Evolutionary conservation across 2,113 vertebrate species (phyloP), one percentile per base, ranked within the genome.

Genomic region (Carlito syrichta): DNA sequence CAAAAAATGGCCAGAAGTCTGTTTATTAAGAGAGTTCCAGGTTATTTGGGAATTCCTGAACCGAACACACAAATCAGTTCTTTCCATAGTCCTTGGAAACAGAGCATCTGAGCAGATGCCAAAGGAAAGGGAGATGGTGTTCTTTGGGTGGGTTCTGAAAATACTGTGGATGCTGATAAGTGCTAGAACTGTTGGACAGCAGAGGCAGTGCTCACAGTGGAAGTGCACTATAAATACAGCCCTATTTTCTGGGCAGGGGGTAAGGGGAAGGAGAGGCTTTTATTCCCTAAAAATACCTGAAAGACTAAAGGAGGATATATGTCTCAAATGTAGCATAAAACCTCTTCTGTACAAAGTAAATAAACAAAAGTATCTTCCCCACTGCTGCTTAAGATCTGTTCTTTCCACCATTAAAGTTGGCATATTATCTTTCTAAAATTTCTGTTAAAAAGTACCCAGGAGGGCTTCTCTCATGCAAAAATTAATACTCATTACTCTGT

Each of bases 31-130:
- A 94, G 52, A 82, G 17, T 1, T 82, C 54, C 52, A 45, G 56
- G 54, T 93, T 96, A 82, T 74, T 90, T 83, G 88, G 23, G 56
- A 94, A 93, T 96, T 93, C 60, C 84, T 91, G 35, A 92, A 30
- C 35, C 60, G 69, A 91, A 85, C 81, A 11, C 48, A 86, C 58
- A 85, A 91, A 89, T 94, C 35, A 63, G 10, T 89, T 88, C 69
- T 93, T 96, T 94, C 79, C 62, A 85, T 82, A 76, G 89, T 88
- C 30, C 78, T 96, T 95, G 16, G 25, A 95, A 95, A 91, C 11
- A 79, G 19, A 82, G n/a, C 52, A 86, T 86, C 73, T 12, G 16
- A 92, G 71, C 71, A 93, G 79, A 92, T 89, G 56, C 82, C 56
- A 79, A 81, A 84, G 81, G 52, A 35, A 95, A 96, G 43, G 16